phyloP scores from a whole-genome alignment of 2,888 invertebrate genomes.

The Sepiola atlantica region DNA sequence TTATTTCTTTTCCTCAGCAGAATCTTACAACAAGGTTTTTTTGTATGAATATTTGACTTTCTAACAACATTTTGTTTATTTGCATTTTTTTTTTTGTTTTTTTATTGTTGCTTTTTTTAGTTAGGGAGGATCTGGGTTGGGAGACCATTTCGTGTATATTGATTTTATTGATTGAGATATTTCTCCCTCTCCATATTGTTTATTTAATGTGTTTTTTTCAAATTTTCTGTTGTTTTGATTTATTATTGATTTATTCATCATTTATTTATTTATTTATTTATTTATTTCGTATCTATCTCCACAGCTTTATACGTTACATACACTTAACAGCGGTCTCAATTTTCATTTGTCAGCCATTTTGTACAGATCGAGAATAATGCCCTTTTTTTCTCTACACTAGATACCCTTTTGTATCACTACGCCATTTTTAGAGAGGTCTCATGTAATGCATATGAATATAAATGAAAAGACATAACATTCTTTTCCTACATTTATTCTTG shows the following conservation, averaged over 20 bases:
- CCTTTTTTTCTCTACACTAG: not conserved
- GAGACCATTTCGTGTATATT: too few species aligned
- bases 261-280: not conserved
- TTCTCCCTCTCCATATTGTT: too few species aligned
- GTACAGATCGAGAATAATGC: not conserved
- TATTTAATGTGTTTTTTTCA: not conserved
- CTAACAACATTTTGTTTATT: not conserved
- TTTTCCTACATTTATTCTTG: not conserved
- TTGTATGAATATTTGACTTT: not conserved
- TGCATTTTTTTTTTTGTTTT: too few species aligned
- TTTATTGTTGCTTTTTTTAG: too few species aligned
- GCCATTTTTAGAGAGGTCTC: not conserved
- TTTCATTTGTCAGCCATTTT: constrained; percentile 13
- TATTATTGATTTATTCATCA: too few species aligned
- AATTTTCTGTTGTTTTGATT: not conserved
- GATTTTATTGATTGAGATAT: too few species aligned
- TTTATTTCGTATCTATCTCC: not conserved
- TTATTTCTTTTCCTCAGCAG: not conserved
- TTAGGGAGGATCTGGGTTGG: too few species aligned
- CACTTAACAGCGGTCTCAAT: not conserved
- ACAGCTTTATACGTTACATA: not conserved
- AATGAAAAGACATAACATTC: constrained; percentile 17
- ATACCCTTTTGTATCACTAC: not conserved
- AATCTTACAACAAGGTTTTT: not conserved
- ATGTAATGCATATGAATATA: not conserved